Base-by-base conservation (phyloP, 2,797 vertebrate genomes). In the Trematomus bernacchii region DNA sequence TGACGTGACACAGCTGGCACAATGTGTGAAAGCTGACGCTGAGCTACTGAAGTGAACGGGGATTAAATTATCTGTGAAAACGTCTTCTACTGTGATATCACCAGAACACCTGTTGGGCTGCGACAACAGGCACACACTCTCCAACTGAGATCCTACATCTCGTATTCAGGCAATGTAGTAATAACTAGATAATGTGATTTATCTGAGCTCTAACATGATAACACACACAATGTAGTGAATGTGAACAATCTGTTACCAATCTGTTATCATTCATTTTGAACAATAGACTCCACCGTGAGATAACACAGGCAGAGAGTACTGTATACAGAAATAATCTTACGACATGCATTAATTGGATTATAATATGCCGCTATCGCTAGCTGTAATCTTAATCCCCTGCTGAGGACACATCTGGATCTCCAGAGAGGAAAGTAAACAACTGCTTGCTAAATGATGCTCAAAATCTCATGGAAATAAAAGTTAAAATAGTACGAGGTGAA, bases 321-420 rank as follows among this genome's bases (percentile, higher is more conserved):
- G n/a, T n/a, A 40, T n/a, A 27, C 40, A 72, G 44, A 64, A 1
- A 67, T 33, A 43, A 83, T 81, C 6, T 55, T 66, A 52, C 51
- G 66, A 19, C 55, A 76, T 67, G 55, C 66, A 81, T 87, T 88
- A 89, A 92, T 86, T 89, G 77, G 85, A 88, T 92, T 91, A 89
- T 79, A 84, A 79, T 75, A 83, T 59, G 48, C 73, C 62, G 84
- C 66, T 62, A 79, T 84, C 67, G 69, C 73, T 68, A 87, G 53
- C 71, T 88, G 53, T 70, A 87, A 91, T 82, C 80, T 72, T 77
- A 87, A 89, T 87, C 82, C 82, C 80, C 82, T 62, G 76, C 78
- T 70, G 85, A 91, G 76, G 55, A 79, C 70, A 76, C 89, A 92
- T 91, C 86, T 87, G 87, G 77, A 86, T 87, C 73, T 85, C 55